Evolutionary conservation across 2,888 invertebrate genomes (phyloP).

Genomic region (Calliopum simillimum): DNA sequence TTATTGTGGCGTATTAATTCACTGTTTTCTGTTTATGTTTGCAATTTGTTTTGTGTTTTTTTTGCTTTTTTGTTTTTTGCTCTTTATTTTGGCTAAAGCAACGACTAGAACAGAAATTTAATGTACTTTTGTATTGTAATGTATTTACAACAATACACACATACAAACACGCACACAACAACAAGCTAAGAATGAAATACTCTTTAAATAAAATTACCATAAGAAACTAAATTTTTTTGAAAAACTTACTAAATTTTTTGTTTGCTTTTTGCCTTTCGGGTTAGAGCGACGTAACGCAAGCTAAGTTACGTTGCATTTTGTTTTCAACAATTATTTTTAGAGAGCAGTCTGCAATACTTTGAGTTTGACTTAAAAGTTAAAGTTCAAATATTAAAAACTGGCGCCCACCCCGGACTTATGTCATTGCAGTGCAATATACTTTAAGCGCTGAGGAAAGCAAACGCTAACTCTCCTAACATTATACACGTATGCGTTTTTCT

Average conservation of each 20-base stretch:
- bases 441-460: no score
- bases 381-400: no score
- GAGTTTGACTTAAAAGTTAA: no score
- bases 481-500: no score
- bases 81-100: background rate
- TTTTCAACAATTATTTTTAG: no score
- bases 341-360: no score
- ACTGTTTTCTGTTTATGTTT: background rate
- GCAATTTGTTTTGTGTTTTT: conserved; percentile 1
- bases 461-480: no score
- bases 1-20: no score
- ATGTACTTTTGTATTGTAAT: background rate
- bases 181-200: background rate
- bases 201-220: background rate
- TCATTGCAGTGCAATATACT: no score
- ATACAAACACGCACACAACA: background rate
- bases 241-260: conserved; percentile 2
- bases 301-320: background rate
- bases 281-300: background rate
- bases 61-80: background rate
- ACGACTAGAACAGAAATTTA: conserved; percentile 8
- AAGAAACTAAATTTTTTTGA: background rate
- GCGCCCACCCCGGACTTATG: no score
- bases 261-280: background rate
- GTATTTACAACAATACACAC: background rate